Base-by-base conservation (phyloP, 1,140 invertebrate genomes). In the Watersipora subatra region DNA sequence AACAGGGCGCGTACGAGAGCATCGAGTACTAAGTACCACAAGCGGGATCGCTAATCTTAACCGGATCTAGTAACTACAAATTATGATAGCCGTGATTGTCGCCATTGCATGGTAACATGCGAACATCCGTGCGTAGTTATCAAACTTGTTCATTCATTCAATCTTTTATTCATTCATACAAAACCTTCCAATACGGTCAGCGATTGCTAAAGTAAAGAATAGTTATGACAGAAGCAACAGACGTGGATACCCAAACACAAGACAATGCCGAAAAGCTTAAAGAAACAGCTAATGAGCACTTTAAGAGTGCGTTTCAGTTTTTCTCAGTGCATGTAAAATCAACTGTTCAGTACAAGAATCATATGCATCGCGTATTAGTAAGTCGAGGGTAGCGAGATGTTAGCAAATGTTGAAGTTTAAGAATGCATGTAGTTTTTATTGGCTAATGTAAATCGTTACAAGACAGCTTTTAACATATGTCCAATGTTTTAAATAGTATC, bases 251-350 rank as follows among this genome's bases (percentile, higher is more conserved):
- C 17, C 76, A 78, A 30, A 62, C 71, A 30, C 75, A 74, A 67
- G 72, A 72, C 64, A 79, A 80, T 73, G 89, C 90, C 12, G 88
- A 90, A 79, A 83, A 86, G 72, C 82, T 86, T 64, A 93, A 93
- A 83, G 86, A 89, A 73, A 83, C 88, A 75, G 91, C 90, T 17
- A 93, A 93, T 80, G 84, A 86, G 72, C 86, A 82, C 76, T 92
- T 93, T 76, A 92, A 92, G 85, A 87, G 90, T 91, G 84, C 19
- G 24, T 67, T n/a, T 15, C n/a, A 34, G 20, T 58, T 19, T 29
- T 22, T 19, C 26, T 24, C 3, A 55, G 27, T 34, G n/a, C 19
- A 22, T n/a, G 3, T 25, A 7, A 15, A 20, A 62, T 19, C 15
- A 28, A 3, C 65, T 19, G 34, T 2, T 2, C 61, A 28, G 26